Conservation (phyloP, 2,113 vertebrate species). For the Ochotona curzoniae region DNA sequence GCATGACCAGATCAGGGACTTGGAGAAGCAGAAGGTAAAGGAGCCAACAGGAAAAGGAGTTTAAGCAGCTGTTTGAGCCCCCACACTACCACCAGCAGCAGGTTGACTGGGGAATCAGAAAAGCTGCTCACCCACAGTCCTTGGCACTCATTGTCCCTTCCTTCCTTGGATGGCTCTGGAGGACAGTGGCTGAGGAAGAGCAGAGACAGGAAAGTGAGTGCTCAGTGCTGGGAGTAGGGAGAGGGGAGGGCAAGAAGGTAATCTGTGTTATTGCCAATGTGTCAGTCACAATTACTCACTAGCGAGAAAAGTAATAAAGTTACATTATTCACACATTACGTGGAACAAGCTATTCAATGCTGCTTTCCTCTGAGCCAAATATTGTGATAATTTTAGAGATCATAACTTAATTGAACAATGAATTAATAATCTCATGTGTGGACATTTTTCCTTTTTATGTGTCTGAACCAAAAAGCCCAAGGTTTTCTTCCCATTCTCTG, state of each 20-base stretch:
- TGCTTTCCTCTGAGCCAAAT: constrained; percentile 78
- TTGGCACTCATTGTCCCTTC: neutral
- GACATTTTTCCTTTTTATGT: constrained; percentile 66
- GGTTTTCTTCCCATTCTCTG: constrained; percentile 56
- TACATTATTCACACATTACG: constrained; percentile 58
- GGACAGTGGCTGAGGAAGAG: neutral
- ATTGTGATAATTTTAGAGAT: constrained; percentile 63
- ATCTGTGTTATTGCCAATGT: constrained; percentile 55
- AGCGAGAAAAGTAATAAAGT: constrained; percentile 67
- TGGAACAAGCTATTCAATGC: constrained; percentile 71
- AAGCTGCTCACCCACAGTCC: neutral
- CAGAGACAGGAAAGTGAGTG: neutral
- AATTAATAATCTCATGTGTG: constrained; percentile 66
- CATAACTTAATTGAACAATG: constrained; percentile 74
- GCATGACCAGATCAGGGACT: neutral
- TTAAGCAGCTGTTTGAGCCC: neutral
- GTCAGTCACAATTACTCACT: constrained; percentile 76
- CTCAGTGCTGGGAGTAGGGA: neutral
- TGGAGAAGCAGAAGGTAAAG: neutral
- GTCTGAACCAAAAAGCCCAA: constrained; percentile 56
- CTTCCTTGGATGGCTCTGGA: no score
- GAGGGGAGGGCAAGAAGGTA: constrained; percentile 39
- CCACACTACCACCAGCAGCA: no score
- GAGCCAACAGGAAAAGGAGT: neutral
- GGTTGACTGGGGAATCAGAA: no score